Evolutionary conservation across 2,113 vertebrate species (phyloP), one percentile per base, ranked within the genome.

Genomic region (Lampris megalopsis): DNA sequence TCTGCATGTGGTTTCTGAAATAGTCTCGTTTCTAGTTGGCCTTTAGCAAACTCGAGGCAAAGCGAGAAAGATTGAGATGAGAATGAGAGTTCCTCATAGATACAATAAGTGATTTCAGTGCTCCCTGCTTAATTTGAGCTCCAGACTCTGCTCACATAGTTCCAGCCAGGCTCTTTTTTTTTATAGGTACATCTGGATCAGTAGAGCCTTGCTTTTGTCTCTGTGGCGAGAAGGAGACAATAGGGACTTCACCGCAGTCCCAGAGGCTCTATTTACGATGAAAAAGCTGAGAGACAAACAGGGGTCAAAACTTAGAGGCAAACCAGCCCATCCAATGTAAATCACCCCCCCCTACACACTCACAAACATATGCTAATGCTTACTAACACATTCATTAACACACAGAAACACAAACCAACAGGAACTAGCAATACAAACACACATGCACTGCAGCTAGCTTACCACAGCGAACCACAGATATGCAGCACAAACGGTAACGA

Each of bases 261-360:
- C 80, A 68, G 73, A 82, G 86, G 82, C 76, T 79, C 75, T 88
- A 52, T 85, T 92, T 88, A 91, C 75, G 86, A 86, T 89, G 83
- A 88, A 90, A 92, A 93, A 91, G 85, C 81, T 56, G 57, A 76
- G 85, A 85, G 81, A 73, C 87, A 79, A 0, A 47, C 68, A 56
- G 6, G 73, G 88, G 90, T 88, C 92, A 79, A 54, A 43, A n/a
- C 48, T 1, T 85, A 85, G 80, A 68, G 71, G 52, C 76, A 5
- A 74, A 78, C 86, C 80, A 36, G 76, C 68, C 62, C 56, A 43
- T 78, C 80, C 75, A 77, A 8, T 80, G 65, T 86, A 89, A 87
- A 90, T 87, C 82, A 67, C 67, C 60, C 53, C 63, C 11, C 1
- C 61, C 37, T 5, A 42, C 53, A 13, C 63, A 45, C 68, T 75